These are phyloP conservation scores for Montifringilla adamsi DNA, from an alignment of 2,113 vertebrate species.

Conservation along the genomic window DNA sequence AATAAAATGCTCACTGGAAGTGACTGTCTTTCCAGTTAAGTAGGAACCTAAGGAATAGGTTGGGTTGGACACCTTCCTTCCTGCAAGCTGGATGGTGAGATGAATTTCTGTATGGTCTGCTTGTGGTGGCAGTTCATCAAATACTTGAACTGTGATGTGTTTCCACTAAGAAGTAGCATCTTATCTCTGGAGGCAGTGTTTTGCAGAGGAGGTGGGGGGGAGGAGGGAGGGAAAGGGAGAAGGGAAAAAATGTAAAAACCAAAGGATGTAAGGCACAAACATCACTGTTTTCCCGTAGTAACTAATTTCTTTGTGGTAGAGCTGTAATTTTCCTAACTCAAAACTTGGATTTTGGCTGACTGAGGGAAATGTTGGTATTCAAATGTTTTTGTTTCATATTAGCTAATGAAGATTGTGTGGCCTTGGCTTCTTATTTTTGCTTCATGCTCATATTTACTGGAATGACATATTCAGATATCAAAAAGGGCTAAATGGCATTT, in stretches of 20 bases:
- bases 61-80: neutral
- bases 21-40: neutral
- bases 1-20: neutral
- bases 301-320: neutral
- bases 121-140: neutral
- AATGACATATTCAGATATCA: neutral
- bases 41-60: neutral
- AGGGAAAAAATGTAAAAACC: neutral
- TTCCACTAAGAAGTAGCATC: neutral
- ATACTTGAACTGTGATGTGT: neutral
- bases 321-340: neutral
- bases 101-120: neutral
- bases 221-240: neutral
- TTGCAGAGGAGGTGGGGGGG: fast-evolving
- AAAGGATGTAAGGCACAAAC: neutral
- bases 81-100: neutral
- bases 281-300: neutral
- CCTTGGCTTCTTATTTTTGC: neutral
- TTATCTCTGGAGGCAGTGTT: neutral
- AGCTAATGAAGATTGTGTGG: neutral
- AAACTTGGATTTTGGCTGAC: neutral
- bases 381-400: neutral
- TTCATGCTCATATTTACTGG: neutral
- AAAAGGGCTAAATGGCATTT: neutral
- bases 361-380: neutral